A percentile compares a stretch with the other conserved stretches of the same genome.
Evolutionary conservation across 2,888 invertebrate genomes (phyloP).

Genomic region (Drosophila quinaria): DNA sequence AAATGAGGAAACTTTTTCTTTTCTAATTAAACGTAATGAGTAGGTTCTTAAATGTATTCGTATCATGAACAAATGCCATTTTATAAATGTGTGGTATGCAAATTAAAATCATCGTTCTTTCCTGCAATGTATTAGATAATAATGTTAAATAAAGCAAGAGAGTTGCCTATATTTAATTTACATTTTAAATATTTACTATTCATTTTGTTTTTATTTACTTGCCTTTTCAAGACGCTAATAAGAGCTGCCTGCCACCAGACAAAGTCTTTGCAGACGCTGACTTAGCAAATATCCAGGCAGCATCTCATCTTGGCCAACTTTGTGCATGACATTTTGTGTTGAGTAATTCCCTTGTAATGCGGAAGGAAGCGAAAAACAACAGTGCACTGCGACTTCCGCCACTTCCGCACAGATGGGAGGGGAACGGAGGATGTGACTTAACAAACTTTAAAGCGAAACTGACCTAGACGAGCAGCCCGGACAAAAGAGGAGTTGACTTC

Average conservation of each 20-base stretch:
- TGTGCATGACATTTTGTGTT: constrained; percentile 73
- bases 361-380: constrained; percentile 77
- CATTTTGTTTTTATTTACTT: not conserved
- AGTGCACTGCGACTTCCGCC: constrained; percentile 66
- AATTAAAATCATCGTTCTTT: no score
- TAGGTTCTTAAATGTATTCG: no score
- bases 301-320: constrained; percentile 57
- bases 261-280: constrained; percentile 26
- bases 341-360: constrained; percentile 80
- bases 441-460: constrained; percentile 74
- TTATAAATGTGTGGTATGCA: no score
- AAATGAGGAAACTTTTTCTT: no score
- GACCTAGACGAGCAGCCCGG: constrained; percentile 61
- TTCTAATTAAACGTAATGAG: no score
- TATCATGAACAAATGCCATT: no score
- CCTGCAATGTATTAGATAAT: not conserved
- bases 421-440: constrained; percentile 33
- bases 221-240: constrained; percentile 32
- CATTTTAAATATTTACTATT: not conserved
- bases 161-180: constrained; percentile 7
- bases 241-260: constrained; percentile 46
- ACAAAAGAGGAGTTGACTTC: constrained; percentile 15
- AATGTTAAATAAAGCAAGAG: not conserved
- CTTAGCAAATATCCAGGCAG: constrained; percentile 39
- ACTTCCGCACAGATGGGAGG: constrained; percentile 1